Base-by-base conservation (phyloP, 2,797 vertebrate genomes). In the Periophthalmus magnuspinnatus region DNA sequence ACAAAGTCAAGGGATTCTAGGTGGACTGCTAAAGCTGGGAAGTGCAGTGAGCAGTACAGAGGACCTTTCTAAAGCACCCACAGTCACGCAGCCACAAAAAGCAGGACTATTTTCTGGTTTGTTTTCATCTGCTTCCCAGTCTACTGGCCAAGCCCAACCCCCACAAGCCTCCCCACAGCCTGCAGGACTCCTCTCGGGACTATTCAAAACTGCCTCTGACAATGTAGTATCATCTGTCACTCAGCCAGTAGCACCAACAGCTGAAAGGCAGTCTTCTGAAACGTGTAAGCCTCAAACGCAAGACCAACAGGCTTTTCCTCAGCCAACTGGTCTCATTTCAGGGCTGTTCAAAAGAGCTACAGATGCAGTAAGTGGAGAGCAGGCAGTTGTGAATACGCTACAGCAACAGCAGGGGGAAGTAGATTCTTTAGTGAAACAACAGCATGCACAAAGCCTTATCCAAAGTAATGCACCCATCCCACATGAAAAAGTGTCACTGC, bases 201-300 rank as follows among this genome's bases (percentile, higher is more conserved):
- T 94, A 72, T 88, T 94, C 77, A 96, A 91, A 84, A 91, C 92
- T 81, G 88, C 93, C 71, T 91, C 94, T 71, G 94, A 95, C 76
- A 93, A 88, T 65, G 72, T 86, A 34, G 76, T 88, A 56, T 59
- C 77, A 61, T 70, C 88, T 64, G 41, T 75, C 57, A 84, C 75
- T 82, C 87, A 83, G 36, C 22, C 86, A 67, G 56, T 21, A 0
- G 67, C 82, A 63, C 52, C 71, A 52, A 65, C 21, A 5, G 36
- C 66, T 69, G 78, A 50, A 71, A 52, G 41, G 3, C 81, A 85
- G 8, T 68, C 69, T 74, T 75, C 48, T 21, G 83, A 90, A 70
- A 65, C 28, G 1, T 19, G 11, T 67, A 61, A 74, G 68, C 17
- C 38, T 65, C 83, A 81, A 75, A 76, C 1, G 1, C 80, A 87